phyloP scores from a whole-genome alignment of 2,113 vertebrate genomes.

The Sinocyclocheilus anophthalmus region DNA sequence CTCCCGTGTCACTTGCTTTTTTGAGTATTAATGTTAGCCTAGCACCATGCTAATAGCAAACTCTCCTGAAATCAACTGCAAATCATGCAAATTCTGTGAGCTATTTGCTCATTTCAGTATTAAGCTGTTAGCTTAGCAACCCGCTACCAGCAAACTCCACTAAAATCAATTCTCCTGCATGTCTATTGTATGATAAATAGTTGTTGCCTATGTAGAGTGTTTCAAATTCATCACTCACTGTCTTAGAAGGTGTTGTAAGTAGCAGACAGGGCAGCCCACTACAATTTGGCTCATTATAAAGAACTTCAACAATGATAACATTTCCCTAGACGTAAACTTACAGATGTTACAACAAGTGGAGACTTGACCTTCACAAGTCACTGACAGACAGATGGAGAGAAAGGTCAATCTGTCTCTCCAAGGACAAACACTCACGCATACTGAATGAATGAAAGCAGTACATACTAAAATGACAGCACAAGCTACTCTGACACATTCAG shows the following conservation, averaged over 20 bases:
- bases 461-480: neutral
- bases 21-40: neutral
- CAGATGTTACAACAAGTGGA: neutral
- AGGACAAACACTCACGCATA: constrained; percentile 5
- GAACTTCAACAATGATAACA: neutral
- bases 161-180: neutral
- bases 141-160: neutral
- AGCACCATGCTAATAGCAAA: neutral
- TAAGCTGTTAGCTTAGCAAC: neutral
- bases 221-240: neutral
- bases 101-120: neutral
- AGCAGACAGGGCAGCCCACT: too few species aligned
- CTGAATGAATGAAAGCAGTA: neutral
- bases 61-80: neutral
- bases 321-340: neutral
- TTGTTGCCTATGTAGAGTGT: too few species aligned
- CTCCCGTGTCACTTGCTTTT: neutral
- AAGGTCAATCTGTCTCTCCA: neutral
- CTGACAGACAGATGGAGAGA: constrained; percentile 6
- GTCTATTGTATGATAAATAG: too few species aligned
- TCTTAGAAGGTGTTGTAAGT: too few species aligned
- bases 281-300: neutral
- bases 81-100: too few species aligned
- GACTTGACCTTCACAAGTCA: constrained; percentile 37
- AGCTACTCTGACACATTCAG: neutral